Percentiles rank a stretch among this genome's conserved stretches.
These are phyloP conservation scores for Hedya salicella DNA, from an alignment of 2,888 invertebrate genomes.

Conservation along the genomic window DNA sequence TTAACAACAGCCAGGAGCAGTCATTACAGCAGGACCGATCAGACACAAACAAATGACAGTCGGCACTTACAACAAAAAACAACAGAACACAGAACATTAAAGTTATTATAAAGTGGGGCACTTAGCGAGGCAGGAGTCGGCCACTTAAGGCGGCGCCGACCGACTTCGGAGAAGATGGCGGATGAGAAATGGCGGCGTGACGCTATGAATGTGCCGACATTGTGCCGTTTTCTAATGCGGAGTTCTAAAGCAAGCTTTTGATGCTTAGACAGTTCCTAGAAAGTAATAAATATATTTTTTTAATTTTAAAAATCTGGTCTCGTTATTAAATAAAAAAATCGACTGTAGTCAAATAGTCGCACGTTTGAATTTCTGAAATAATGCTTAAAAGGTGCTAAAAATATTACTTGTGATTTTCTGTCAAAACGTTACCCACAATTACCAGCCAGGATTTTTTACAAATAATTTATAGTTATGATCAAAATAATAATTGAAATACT, in stretches of 20 bases:
- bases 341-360: too few relatives aligned
- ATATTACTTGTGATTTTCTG: too few relatives aligned
- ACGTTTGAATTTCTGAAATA: too few relatives aligned
- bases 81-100: slow-evolving; percentile 36
- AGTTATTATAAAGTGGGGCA: slow-evolving; percentile 43
- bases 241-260: not conserved
- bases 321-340: too few relatives aligned
- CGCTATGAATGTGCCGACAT: slow-evolving; percentile 22
- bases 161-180: slow-evolving; percentile 31
- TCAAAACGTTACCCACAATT: too few relatives aligned
- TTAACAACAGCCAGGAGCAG: not conserved
- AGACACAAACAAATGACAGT: slow-evolving; percentile 31
- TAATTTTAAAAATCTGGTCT: too few relatives aligned
- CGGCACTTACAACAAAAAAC: slow-evolving; percentile 31
- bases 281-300: too few relatives aligned
- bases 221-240: slow-evolving; percentile 33
- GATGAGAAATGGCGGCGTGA: slow-evolving; percentile 27
- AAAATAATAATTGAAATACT: too few relatives aligned
- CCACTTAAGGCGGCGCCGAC: slow-evolving; percentile 41
- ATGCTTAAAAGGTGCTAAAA: too few relatives aligned
- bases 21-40: slow-evolving; percentile 1
- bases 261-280: too few relatives aligned
- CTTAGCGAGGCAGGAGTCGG: slow-evolving; percentile 37
- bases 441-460: too few relatives aligned
- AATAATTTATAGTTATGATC: too few relatives aligned